phyloP scores from a whole-genome alignment of 2,797 vertebrate genomes.

The Natrix natrix region DNA sequence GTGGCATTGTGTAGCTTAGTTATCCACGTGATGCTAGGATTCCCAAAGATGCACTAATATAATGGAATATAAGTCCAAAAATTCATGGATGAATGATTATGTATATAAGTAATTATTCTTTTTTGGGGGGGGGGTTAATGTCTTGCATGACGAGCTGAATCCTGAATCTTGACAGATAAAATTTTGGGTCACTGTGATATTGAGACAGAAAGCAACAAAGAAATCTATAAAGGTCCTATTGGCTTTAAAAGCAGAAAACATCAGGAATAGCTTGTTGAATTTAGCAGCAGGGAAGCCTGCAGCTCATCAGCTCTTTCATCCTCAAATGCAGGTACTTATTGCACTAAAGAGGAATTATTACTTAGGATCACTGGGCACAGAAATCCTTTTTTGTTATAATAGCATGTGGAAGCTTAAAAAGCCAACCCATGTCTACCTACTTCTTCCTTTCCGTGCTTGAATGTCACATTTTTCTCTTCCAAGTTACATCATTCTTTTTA shows the following conservation, averaged over 20 bases:
- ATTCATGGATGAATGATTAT: background rate
- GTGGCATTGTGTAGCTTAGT: background rate
- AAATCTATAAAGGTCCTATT: slow-evolving; percentile 66
- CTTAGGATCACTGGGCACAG: slow-evolving; percentile 60
- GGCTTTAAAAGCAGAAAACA: slow-evolving; percentile 71
- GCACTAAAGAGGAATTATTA: slow-evolving; percentile 73
- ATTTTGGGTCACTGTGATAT: slow-evolving; percentile 47
- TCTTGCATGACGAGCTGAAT: background rate
- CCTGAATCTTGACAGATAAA: background rate
- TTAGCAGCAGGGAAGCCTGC: slow-evolving; percentile 76
- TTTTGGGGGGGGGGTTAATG: background rate
- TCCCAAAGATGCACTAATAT: background rate
- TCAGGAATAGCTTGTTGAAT: slow-evolving; percentile 72
- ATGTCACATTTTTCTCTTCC: slow-evolving; percentile 42
- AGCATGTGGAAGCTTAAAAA: slow-evolving; percentile 59
- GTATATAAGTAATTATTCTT: background rate
- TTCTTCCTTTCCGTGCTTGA: slow-evolving; percentile 54
- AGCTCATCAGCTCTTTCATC: slow-evolving; percentile 75
- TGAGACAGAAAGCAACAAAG: slow-evolving; percentile 59
- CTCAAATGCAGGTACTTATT: slow-evolving; percentile 74
- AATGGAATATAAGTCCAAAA: background rate
- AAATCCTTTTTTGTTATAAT: slow-evolving; percentile 58
- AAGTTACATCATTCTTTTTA: slow-evolving; percentile 28
- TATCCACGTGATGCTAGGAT: background rate
- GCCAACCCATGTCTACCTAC: slow-evolving; percentile 46